These are phyloP conservation scores for Lepidonotus clava DNA, from an alignment of 2,888 invertebrate species.

Conservation along the genomic window DNA sequence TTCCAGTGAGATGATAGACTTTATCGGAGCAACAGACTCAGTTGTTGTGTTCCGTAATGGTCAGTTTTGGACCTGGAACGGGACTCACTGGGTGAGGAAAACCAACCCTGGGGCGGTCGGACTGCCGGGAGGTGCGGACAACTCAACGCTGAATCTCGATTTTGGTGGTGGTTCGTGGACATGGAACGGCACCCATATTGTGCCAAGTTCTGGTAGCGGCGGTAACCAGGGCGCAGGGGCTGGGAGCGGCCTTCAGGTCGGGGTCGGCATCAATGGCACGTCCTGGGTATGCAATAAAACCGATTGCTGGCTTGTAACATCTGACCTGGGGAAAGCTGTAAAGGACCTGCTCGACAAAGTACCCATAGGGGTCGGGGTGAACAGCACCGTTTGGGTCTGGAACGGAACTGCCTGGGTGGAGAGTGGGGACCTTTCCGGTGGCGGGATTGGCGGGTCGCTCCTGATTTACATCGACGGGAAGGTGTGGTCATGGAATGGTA, in stretches of 20 bases:
- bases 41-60: slow-evolving; percentile 5
- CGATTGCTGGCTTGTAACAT: neutral
- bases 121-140: neutral
- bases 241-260: neutral
- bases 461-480: neutral
- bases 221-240: neutral
- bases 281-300: neutral
- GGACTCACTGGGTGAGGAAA: neutral
- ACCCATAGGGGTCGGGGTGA: neutral
- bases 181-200: slow-evolving; percentile 10
- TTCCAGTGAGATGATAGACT: neutral
- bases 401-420: slow-evolving; percentile 12
- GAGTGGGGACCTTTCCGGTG: neutral
- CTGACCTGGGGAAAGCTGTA: neutral
- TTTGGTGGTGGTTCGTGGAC: neutral
- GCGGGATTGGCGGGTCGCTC: neutral
- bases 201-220: neutral
- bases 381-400: slow-evolving; percentile 15
- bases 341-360: neutral
- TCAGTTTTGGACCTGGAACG: slow-evolving; percentile 9
- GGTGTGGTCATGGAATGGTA: slow-evolving; percentile 9
- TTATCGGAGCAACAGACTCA: neutral
- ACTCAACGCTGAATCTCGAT: neutral
- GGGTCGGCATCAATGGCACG: neutral
- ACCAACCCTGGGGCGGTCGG: neutral